Evolutionary conservation across 2,113 vertebrate species (phyloP).

Genomic region (Propithecus coquereli): DNA sequence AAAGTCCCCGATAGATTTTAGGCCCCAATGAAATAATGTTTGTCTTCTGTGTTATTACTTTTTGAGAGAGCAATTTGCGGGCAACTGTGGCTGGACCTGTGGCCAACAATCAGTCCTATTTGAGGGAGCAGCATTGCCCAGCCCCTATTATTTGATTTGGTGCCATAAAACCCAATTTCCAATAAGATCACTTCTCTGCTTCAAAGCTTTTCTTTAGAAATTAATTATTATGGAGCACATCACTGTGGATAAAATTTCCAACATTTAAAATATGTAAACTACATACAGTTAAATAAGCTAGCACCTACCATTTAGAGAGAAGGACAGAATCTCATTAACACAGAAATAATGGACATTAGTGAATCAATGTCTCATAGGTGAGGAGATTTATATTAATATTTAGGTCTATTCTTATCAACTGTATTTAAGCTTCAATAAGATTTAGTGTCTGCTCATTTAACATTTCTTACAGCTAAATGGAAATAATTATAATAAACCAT

Average conservation of each 20-base stretch:
- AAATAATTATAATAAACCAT: constrained; percentile 9
- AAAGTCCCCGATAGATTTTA: constrained; percentile 46
- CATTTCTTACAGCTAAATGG: background rate
- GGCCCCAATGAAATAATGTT: constrained; percentile 61
- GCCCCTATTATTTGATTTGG: background rate
- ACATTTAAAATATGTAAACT: background rate
- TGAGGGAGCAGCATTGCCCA: background rate
- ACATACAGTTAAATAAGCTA: background rate
- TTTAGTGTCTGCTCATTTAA: background rate
- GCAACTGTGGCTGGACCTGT: background rate
- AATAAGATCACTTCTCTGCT: background rate
- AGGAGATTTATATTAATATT: background rate
- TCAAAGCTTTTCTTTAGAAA: background rate
- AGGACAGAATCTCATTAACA: background rate
- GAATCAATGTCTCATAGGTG: background rate
- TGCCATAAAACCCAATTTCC: background rate
- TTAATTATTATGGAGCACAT: background rate
- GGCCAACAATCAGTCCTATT: background rate
- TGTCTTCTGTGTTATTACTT: constrained; percentile 59
- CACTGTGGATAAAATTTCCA: background rate
- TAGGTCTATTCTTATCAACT: background rate
- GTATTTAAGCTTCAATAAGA: background rate
- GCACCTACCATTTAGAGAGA: background rate
- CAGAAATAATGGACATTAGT: background rate
- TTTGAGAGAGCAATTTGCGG: constrained; percentile 47